Conservation (phyloP, 2,113 vertebrate species). For the Parus major region DNA sequence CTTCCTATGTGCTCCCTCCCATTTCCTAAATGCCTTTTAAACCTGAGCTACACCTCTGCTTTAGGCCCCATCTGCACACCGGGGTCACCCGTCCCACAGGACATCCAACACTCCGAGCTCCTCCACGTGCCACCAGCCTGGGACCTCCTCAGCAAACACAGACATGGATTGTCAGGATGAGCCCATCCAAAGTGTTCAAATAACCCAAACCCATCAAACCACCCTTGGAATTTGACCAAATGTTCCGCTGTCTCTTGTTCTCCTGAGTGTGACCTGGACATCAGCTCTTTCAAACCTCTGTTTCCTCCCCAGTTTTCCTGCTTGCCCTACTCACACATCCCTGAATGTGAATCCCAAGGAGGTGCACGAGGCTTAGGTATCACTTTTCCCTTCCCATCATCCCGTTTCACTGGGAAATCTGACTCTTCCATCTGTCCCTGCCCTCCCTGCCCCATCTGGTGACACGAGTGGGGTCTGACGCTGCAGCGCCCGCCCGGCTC, state of each 20-base stretch:
- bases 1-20: neutral
- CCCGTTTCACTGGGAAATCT: neutral
- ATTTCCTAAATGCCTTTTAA: neutral
- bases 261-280: fast-evolving
- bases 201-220: neutral
- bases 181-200: fast-evolving
- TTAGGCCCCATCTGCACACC: neutral
- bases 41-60: neutral
- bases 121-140: neutral
- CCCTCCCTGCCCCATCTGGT: constrained; percentile 1
- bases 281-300: neutral
- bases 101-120: neutral
- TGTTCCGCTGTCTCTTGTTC: fast-evolving
- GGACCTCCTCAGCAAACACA: neutral
- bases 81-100: neutral
- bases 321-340: neutral
- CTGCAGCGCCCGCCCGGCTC: neutral
- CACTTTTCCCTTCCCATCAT: neutral
- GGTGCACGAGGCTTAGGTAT: neutral
- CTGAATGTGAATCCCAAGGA: neutral
- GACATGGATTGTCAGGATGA: neutral
- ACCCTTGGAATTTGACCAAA: fast-evolving
- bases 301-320: neutral
- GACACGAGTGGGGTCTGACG: neutral
- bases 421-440: neutral